Evolutionary conservation across 2,113 vertebrate species (phyloP), one percentile per base, ranked within the genome.

Genomic region (Setophaga petechia): DNA sequence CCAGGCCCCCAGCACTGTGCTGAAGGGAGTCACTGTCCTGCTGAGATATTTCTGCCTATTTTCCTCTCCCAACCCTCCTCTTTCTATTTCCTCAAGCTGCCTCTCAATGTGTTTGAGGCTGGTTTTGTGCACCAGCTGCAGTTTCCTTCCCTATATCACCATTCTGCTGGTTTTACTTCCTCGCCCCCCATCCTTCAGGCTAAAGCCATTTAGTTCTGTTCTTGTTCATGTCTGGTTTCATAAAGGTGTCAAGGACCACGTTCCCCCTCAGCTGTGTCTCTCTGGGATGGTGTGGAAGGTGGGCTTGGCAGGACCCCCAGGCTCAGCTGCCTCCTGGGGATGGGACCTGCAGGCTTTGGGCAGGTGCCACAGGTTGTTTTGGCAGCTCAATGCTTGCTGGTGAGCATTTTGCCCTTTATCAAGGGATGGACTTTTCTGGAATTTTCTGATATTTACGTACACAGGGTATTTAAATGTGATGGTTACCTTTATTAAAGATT

Each of bases 151-250:
- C 49, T 65, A 74, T 35, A 57, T 12, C 33, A 49, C 43, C 22
- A 4, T 57, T 86, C 28, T 78, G 43, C n/a, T 47, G 12, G 63
- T 95, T 95, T 67, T 68, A 87, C 75, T 94, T 96, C 78, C 84
- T 95, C 2, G 0, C 12, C 7, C 7, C 12, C 13, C 15, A 14
- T 77, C 49, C 14, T 62, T 63, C 1, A 1, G 51, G 21, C n/a
- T 46, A 59, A 69, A 54, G 6, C 25, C 3, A 6, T 44, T 78
- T 51, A 65, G 37, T 90, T 81, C 58, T 87, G 54, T 15, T 72
- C n/a, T 85, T 80, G 11, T n/a, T 83, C 57, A 9, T 58, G 44
- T 49, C 65, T 14, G 19, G 41, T 78, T 90, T 71, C 35, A 28
- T 27, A 13, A 8, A 52, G 84, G 44, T 54, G 6, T 14, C 58